These are phyloP conservation scores for Muricea muricata DNA, from an alignment of 92 coral and sea anemone genomes.

Conservation along the genomic window DNA sequence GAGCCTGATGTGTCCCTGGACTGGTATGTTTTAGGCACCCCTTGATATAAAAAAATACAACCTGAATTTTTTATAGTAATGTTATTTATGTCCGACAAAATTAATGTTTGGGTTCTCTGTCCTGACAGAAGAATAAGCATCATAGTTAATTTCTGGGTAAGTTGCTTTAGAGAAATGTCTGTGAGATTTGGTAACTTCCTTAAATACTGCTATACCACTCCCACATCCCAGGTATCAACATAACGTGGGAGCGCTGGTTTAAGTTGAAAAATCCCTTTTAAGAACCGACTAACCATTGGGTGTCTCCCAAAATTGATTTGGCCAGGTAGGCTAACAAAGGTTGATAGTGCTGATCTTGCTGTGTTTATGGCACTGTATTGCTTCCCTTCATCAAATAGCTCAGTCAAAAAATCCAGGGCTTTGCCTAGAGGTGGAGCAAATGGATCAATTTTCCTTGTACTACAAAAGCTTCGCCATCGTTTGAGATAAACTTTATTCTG, in stretches of 20 bases:
- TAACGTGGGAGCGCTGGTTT: constrained; percentile 25
- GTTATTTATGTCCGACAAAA: constrained; percentile 10
- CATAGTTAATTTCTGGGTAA: constrained; percentile 50
- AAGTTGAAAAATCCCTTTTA: constrained; percentile 25
- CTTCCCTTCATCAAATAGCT: too few species aligned
- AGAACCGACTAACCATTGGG: constrained; percentile 33
- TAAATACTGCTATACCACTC: too few species aligned
- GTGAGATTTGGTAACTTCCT: too few species aligned
- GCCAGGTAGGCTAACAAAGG: not conserved
- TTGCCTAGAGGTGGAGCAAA: too few species aligned
- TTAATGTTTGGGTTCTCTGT: constrained; percentile 25
- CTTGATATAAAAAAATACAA: constrained; percentile 15
- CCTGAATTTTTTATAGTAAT: not conserved
- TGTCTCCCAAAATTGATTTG: constrained; percentile 17
- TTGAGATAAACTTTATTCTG: constrained; percentile 38
- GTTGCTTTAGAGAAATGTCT: too few species aligned
- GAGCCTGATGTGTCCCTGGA: constrained; percentile 21
- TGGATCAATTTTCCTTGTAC: constrained; percentile 62
- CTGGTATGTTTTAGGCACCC: constrained; percentile 30
- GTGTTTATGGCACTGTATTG: too few species aligned
- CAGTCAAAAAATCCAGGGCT: too few species aligned
- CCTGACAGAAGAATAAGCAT: constrained; percentile 41
- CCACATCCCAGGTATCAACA: too few species aligned
- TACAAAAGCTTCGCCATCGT: constrained; percentile 49
- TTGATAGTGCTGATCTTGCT: constrained; percentile 34